Evolutionary conservation across 2,888 invertebrate species (phyloP).

Genomic region (Yponomeuta malinellus): DNA sequence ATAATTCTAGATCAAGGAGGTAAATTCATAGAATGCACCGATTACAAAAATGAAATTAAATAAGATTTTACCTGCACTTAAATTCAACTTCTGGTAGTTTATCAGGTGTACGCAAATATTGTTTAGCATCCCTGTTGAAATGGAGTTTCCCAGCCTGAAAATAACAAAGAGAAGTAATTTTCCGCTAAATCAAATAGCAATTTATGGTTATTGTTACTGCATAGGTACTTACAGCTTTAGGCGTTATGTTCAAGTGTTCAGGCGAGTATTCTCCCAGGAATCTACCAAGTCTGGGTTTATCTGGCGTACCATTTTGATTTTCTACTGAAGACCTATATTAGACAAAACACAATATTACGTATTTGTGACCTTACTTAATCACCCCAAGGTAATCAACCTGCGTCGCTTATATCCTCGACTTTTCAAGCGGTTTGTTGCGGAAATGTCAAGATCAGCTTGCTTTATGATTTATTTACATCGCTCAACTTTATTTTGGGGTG

Average conservation of each 20-base stretch:
- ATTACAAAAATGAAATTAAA: not conserved
- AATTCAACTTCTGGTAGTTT: constrained; percentile 40
- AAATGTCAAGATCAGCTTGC: constrained; percentile 42
- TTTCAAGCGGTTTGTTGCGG: constrained; percentile 24
- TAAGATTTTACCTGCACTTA: constrained; percentile 50
- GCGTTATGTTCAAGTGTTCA: constrained; percentile 66
- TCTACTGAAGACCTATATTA: constrained; percentile 34
- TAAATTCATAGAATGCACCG: not conserved
- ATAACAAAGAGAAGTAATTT: not conserved
- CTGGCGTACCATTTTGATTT: constrained; percentile 45
- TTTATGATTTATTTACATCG: constrained; percentile 74
- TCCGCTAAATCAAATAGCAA: not conserved
- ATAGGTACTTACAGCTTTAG: constrained; percentile 46
- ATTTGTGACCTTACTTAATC: not conserved
- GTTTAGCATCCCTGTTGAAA: constrained; percentile 46
- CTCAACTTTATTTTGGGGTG: constrained; percentile 62
- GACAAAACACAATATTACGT: constrained; percentile 23
- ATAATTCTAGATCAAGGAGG: no score
- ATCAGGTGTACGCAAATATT: constrained; percentile 47
- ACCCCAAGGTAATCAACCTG: not conserved
- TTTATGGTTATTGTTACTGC: not conserved
- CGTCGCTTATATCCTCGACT: not conserved
- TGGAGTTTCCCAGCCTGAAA: constrained; percentile 39
- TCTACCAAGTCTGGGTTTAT: constrained; percentile 56
- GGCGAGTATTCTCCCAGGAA: constrained; percentile 68